Conservation (phyloP, 2,888 invertebrate genomes). For the Buathra laborator region DNA sequence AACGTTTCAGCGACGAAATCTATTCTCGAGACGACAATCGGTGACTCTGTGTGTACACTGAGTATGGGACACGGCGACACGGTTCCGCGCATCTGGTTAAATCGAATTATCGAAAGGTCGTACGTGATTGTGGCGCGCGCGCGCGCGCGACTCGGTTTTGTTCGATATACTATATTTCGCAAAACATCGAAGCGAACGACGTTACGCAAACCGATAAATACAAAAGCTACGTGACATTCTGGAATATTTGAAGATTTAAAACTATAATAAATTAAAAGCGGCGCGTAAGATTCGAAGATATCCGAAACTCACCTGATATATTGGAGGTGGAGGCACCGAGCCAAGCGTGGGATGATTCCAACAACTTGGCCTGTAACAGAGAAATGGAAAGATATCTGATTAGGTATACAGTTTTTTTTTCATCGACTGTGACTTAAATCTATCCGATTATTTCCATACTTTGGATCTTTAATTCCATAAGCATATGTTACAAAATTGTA, state of each 20-base stretch:
- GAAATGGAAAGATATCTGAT: constrained; percentile 73
- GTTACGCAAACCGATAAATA: constrained; percentile 4
- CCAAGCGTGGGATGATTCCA: constrained; percentile 97
- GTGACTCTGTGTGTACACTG: constrained; percentile 4
- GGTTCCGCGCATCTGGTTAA: constrained; percentile 29
- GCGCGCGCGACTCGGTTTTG: neutral
- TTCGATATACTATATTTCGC: constrained; percentile 18
- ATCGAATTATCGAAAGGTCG: constrained; percentile 62
- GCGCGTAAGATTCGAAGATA: constrained; percentile 42
- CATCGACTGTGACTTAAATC: neutral
- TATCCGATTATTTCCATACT: neutral
- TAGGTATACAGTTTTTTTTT: constrained; percentile 23
- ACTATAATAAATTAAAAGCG: neutral
- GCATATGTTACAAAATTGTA: neutral
- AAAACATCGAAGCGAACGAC: constrained; percentile 1
- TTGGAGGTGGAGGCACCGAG: constrained; percentile 95
- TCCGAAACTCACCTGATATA: constrained; percentile 93
- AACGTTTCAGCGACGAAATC: constrained; percentile 51
- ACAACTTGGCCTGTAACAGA: constrained; percentile 94
- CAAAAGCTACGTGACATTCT: constrained; percentile 36
- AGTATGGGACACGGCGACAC: constrained; percentile 27
- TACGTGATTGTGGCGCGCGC: neutral
- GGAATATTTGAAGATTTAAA: constrained; percentile 61
- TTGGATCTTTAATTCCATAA: neutral
- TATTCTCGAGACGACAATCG: constrained; percentile 60